phyloP scores from a whole-genome alignment of 2,797 vertebrate species.

The Poecilia velifera region DNA sequence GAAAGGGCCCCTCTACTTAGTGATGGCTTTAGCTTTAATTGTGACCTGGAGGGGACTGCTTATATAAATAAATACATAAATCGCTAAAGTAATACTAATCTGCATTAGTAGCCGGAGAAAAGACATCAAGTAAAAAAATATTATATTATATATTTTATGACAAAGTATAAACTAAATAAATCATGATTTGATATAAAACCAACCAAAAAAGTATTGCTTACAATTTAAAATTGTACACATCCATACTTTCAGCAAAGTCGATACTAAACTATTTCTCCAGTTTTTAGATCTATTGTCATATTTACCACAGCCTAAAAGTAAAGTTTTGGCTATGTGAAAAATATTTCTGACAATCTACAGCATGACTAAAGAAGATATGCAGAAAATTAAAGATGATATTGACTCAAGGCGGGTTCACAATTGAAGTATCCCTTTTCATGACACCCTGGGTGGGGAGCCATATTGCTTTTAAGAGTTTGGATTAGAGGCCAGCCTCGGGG shows the following conservation, averaged over 20 bases:
- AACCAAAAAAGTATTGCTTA: not conserved
- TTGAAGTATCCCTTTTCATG: not conserved
- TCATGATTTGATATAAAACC: not conserved
- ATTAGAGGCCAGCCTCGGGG: conserved; percentile 23
- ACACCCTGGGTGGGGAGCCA: not conserved
- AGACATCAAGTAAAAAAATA: not conserved
- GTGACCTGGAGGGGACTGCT: not conserved
- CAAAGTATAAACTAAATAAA: not conserved
- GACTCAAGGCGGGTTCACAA: not conserved
- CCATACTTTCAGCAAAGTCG: not conserved
- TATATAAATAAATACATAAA: not conserved
- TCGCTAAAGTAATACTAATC: not conserved
- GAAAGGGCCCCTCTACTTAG: conserved; percentile 51
- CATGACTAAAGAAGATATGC: not conserved
- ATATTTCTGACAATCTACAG: not conserved
- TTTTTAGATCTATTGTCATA: conserved; percentile 14
- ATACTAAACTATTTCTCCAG: conserved; percentile 20
- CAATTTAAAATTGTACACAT: not conserved
- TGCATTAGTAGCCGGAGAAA: not conserved
- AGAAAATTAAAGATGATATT: not conserved
- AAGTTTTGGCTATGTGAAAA: not conserved
- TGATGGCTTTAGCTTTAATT: not conserved
- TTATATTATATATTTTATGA: not conserved
- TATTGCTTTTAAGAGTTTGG: conserved; percentile 43
- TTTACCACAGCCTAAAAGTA: not conserved